phyloP scores from a whole-genome alignment of 2,113 vertebrate genomes.

The Nibea albiflora region DNA sequence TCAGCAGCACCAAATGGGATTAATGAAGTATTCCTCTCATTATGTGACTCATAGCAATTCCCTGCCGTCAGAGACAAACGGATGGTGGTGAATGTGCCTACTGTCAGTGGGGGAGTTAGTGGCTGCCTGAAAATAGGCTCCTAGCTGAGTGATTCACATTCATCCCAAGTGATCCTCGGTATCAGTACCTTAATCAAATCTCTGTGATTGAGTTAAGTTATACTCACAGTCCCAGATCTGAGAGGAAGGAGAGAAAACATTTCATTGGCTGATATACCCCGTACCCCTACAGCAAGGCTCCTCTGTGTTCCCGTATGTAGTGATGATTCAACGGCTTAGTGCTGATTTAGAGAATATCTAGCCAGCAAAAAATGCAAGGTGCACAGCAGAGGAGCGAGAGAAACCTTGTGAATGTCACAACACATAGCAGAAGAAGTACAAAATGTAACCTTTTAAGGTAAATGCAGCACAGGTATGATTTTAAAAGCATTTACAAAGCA shows the following conservation, averaged over 20 bases:
- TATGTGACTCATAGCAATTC: slow-evolving; percentile 77
- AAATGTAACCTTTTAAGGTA: not conserved
- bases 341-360: slow-evolving; percentile 31
- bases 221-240: slow-evolving; percentile 55
- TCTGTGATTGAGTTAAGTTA: slow-evolving; percentile 64
- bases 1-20: slow-evolving; percentile 73
- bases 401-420: not conserved
- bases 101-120: slow-evolving; percentile 70
- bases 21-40: slow-evolving; percentile 79
- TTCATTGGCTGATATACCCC: slow-evolving; percentile 48
- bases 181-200: slow-evolving; percentile 75
- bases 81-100: slow-evolving; percentile 69
- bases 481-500: slow-evolving; percentile 1
- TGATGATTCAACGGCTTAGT: slow-evolving; percentile 8
- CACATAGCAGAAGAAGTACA: not conserved
- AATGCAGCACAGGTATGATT: not conserved
- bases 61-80: slow-evolving; percentile 65
- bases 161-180: slow-evolving; percentile 66
- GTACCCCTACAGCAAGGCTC: slow-evolving; percentile 17
- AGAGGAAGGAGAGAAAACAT: slow-evolving; percentile 59
- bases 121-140: slow-evolving; percentile 71
- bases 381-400: slow-evolving; percentile 6
- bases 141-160: slow-evolving; percentile 69
- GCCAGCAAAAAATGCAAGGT: slow-evolving; percentile 10
- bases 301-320: slow-evolving; percentile 9